Conservation (phyloP, 2,113 vertebrate genomes). For the Meriones unguiculatus region DNA sequence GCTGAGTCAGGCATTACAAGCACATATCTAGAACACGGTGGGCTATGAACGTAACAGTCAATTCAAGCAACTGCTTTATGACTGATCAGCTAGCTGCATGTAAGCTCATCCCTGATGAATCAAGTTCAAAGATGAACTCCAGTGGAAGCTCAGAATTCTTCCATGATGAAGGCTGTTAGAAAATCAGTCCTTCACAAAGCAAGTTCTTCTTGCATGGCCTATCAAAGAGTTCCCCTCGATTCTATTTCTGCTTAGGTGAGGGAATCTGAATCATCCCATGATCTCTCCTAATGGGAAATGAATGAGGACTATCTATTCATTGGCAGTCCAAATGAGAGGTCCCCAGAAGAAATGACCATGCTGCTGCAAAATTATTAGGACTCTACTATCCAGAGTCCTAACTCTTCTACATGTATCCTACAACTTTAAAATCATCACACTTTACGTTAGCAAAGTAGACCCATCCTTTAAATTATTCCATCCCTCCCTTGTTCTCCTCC, state of each 20-base stretch:
- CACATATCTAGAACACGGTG: background rate
- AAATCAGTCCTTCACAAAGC: background rate
- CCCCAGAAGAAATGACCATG: background rate
- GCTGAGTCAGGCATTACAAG: background rate
- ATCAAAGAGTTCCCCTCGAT: background rate
- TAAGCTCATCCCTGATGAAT: background rate
- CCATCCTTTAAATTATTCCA: background rate
- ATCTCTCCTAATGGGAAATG: constrained; percentile 43
- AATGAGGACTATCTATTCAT: background rate
- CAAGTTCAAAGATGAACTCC: background rate
- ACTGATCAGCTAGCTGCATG: background rate
- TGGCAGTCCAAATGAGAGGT: constrained; percentile 48
- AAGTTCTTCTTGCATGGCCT: background rate
- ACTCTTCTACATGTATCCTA: background rate
- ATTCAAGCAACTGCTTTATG: background rate
- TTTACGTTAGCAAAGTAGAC: background rate
- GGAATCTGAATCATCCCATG: background rate
- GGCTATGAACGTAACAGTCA: constrained; percentile 6
- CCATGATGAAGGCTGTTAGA: background rate
- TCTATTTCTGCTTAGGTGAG: background rate
- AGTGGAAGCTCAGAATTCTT: background rate
- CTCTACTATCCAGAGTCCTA: background rate
- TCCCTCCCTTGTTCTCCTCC: background rate
- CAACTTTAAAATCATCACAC: background rate
- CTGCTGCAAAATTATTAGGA: constrained; percentile 36